Evolutionary conservation across 2,888 invertebrate genomes (phyloP).

Genomic region (Galerucella nymphaeae): DNA sequence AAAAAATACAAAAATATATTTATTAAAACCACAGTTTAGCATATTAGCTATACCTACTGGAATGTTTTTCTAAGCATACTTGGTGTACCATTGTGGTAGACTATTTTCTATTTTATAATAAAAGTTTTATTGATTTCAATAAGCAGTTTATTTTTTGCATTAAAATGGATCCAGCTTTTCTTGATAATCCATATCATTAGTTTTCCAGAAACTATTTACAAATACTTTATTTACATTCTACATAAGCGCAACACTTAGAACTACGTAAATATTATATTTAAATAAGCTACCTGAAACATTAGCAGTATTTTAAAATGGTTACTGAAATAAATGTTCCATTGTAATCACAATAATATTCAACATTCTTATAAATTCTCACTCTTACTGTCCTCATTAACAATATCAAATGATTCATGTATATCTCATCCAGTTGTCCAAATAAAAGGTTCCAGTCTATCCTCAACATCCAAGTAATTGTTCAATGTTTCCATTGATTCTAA

Average conservation of each 20-base stretch:
- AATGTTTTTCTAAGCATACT: too few relatives aligned
- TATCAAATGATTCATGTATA: slow-evolving; percentile 8
- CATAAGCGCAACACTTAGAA: not conserved
- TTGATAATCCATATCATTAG: too few relatives aligned
- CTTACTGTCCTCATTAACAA: not conserved
- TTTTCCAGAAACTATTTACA: too few relatives aligned
- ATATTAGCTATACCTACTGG: too few relatives aligned
- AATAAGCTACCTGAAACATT: not conserved
- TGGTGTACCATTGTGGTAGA: too few relatives aligned
- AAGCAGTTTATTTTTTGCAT: too few relatives aligned
- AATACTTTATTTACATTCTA: too few relatives aligned
- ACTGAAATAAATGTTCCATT: not conserved
- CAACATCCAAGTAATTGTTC: slow-evolving; percentile 83
- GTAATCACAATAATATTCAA: not conserved
- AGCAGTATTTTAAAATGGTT: not conserved
- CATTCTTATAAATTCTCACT: not conserved
- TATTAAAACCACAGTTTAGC: too few relatives aligned
- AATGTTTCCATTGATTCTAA: slow-evolving; percentile 87
- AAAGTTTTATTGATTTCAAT: too few relatives aligned
- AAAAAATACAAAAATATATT: too few relatives aligned
- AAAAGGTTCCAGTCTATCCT: slow-evolving; percentile 88
- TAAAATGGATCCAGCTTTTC: too few relatives aligned
- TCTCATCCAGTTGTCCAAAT: slow-evolving; percentile 83
- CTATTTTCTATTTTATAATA: too few relatives aligned
- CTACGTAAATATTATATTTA: not conserved